A percentile compares a stretch with the other conserved stretches of the same genome.
Conservation (phyloP, 2,797 vertebrate genomes). For the Chelon auratus region DNA sequence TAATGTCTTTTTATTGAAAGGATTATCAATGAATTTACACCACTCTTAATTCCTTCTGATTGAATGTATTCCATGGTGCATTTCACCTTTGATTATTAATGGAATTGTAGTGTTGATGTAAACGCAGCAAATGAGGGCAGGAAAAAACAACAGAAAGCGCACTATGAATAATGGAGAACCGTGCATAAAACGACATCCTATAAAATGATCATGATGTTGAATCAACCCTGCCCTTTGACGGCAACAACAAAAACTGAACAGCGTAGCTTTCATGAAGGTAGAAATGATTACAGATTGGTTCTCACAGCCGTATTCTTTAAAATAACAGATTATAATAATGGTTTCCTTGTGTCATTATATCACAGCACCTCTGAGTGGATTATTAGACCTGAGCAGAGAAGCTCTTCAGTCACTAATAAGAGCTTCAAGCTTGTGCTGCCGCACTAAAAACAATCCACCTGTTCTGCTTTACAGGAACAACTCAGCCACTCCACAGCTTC, state of each 20-base stretch:
- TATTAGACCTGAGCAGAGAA: conserved; percentile 40
- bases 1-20: too few species aligned
- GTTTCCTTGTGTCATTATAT: conserved; percentile 18
- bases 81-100: too few species aligned
- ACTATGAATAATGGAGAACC: not conserved
- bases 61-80: too few species aligned
- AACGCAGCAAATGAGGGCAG: not conserved
- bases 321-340: conserved; percentile 8
- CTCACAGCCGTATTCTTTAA: conserved; percentile 9
- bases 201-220: not conserved
- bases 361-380: conserved; percentile 25
- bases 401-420: conserved; percentile 46
- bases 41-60: too few species aligned
- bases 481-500: conserved; percentile 72
- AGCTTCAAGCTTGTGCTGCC: conserved; percentile 45
- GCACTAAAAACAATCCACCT: conserved; percentile 72
- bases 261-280: not conserved
- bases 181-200: not conserved
- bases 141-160: not conserved
- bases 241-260: not conserved
- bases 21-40: too few species aligned
- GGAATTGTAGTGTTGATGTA: too few species aligned
- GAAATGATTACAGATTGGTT: too few species aligned
- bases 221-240: not conserved
- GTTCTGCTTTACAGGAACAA: conserved; percentile 65